Evolutionary conservation across 1,140 invertebrate species (phyloP).

Genomic region (Pinna nobilis): DNA sequence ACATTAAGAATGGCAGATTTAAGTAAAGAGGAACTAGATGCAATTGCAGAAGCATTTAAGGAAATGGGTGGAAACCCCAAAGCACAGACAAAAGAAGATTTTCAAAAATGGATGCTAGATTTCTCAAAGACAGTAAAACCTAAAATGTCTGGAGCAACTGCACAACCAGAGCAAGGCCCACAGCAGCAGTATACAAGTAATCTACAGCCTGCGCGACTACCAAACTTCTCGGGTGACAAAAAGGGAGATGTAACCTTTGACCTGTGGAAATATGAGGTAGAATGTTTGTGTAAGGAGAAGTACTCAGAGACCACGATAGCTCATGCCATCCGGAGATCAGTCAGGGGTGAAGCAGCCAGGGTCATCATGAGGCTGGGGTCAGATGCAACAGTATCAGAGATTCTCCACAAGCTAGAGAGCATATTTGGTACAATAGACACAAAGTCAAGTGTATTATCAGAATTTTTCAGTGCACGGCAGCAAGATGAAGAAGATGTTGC

Average conservation of each 20-base stretch:
- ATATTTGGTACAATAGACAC: not conserved
- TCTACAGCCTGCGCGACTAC: conserved; percentile 3
- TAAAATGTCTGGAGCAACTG: not conserved
- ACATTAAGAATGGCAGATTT: too few species aligned
- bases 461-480: conserved; percentile 28
- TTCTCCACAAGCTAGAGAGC: conserved; percentile 4
- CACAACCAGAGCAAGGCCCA: not conserved
- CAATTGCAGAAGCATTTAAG: not conserved
- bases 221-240: conserved; percentile 1
- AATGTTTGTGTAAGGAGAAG: not conserved
- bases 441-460: not conserved
- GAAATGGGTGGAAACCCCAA: not conserved
- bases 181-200: not conserved
- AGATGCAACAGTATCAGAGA: not conserved
- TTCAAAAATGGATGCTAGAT: conserved; percentile 11
- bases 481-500: not conserved
- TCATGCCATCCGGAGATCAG: not conserved
- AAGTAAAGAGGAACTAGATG: not conserved
- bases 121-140: not conserved
- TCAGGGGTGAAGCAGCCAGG: conserved; percentile 7
- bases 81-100: not conserved
- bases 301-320: not conserved
- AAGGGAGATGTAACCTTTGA: not conserved
- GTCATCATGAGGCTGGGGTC: conserved; percentile 1
- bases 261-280: conserved; percentile 3